These are phyloP conservation scores for Ectemnius continuus DNA, from an alignment of 2,888 invertebrate species.

Conservation along the genomic window DNA sequence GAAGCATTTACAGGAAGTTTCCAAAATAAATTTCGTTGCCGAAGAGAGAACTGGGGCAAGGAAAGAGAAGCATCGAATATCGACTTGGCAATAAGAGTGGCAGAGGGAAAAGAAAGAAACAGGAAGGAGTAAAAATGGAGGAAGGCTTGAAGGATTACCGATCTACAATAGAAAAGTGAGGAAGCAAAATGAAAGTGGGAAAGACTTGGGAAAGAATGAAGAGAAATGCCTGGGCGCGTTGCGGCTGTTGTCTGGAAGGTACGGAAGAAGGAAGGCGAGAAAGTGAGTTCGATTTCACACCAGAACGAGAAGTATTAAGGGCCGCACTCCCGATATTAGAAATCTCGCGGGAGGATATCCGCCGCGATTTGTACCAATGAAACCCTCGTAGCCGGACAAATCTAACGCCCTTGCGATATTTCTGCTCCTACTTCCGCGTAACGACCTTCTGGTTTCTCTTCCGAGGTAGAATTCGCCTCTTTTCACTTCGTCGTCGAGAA, in stretches of 20 bases:
- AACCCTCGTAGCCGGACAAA: constrained; percentile 26
- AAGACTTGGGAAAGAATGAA: too few relatives aligned
- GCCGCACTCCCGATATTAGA: constrained; percentile 61
- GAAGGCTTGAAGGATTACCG: too few relatives aligned
- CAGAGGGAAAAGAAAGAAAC: too few relatives aligned
- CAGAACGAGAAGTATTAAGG: constrained; percentile 62
- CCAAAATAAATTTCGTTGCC: too few relatives aligned
- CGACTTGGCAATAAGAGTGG: too few relatives aligned
- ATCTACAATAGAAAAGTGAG: too few relatives aligned
- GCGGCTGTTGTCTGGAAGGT: not conserved
- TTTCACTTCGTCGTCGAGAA: not conserved
- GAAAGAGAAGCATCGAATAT: too few relatives aligned
- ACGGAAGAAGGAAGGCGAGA: not conserved
- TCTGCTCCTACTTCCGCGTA: constrained; percentile 34
- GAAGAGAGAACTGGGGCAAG: too few relatives aligned
- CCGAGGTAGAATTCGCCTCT: constrained; percentile 17
- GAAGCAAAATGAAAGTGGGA: too few relatives aligned
- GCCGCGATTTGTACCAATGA: constrained; percentile 51
- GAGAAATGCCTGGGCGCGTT: too few relatives aligned
- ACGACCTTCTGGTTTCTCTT: constrained; percentile 47
- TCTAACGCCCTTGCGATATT: constrained; percentile 31
- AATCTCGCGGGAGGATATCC: constrained; percentile 44
- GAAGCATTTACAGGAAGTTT: too few relatives aligned
- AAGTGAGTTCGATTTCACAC: constrained; percentile 17
- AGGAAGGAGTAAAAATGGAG: too few relatives aligned